These are phyloP conservation scores for Seriola aureovittata DNA, from an alignment of 2,113 vertebrate genomes.

Conservation along the genomic window DNA sequence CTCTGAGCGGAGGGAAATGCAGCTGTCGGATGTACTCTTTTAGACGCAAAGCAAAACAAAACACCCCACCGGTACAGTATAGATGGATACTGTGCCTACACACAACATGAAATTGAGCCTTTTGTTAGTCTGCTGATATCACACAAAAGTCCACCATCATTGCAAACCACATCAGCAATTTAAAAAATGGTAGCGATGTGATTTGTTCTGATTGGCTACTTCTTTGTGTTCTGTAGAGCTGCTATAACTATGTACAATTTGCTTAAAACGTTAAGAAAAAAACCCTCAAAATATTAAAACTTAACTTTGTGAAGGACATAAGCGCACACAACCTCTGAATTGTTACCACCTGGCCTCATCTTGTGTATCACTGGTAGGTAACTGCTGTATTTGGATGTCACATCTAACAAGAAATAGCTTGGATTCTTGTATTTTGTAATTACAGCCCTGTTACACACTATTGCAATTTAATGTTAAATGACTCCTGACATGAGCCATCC, in stretches of 20 bases:
- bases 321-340: slow-evolving; percentile 4
- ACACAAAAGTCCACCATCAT: slow-evolving; percentile 16
- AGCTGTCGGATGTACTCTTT: slow-evolving; percentile 27
- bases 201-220: slow-evolving; percentile 51
- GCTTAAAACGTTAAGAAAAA: neutral
- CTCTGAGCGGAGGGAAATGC: neutral
- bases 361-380: slow-evolving; percentile 50
- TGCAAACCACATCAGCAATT: slow-evolving; percentile 27
- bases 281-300: slow-evolving; percentile 1
- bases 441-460: slow-evolving; percentile 66
- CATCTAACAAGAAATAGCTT: slow-evolving; percentile 50
- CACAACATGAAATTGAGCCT: slow-evolving; percentile 36
- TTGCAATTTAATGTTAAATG: slow-evolving; percentile 75
- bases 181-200: slow-evolving; percentile 13
- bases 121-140: slow-evolving; percentile 57
- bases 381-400: slow-evolving; percentile 64
- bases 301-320: slow-evolving; percentile 56
- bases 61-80: slow-evolving; percentile 14
- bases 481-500: slow-evolving; percentile 72
- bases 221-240: slow-evolving; percentile 26
- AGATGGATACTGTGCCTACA: slow-evolving; percentile 15
- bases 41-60: slow-evolving; percentile 51
- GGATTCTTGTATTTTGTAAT: slow-evolving; percentile 75
- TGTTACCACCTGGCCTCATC: slow-evolving; percentile 33
- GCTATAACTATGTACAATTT: neutral